A percentile compares a stretch with the other conserved stretches of the same genome.
Evolutionary conservation across 2,113 vertebrate genomes (phyloP).

Genomic region (Hippocampus barbouri): DNA sequence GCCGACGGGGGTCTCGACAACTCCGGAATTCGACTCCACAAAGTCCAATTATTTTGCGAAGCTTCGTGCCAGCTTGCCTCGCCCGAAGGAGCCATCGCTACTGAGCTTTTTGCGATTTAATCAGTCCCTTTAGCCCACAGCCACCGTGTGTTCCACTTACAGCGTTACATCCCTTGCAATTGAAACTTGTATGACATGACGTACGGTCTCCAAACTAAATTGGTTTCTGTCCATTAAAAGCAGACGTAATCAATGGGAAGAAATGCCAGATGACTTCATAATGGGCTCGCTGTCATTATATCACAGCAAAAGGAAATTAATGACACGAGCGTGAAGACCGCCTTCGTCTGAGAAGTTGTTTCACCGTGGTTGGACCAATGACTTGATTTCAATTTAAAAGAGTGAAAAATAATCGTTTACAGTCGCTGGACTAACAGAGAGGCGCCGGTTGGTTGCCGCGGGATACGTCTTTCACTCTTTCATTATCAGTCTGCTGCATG

Average conservation of each 20-base stretch:
- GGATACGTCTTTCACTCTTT: constrained; percentile 50
- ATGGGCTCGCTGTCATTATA: neutral
- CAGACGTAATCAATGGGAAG: neutral
- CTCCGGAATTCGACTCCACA: neutral
- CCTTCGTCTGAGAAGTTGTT: constrained; percentile 48
- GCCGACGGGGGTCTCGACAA: neutral
- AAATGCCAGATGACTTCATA: constrained; percentile 8
- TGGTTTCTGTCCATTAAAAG: neutral
- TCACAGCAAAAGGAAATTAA: constrained; percentile 11
- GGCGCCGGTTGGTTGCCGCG: constrained; percentile 39
- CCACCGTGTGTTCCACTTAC: neutral
- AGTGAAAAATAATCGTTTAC: constrained; percentile 45
- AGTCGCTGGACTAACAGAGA: constrained; percentile 47
- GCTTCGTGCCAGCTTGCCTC: neutral
- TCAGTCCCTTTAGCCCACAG: neutral
- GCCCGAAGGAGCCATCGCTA: neutral
- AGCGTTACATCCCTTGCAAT: neutral
- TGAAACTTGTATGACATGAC: constrained; percentile 1
- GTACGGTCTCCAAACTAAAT: neutral
- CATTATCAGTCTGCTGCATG: constrained; percentile 56
- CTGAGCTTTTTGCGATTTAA: neutral
- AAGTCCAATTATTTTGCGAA: neutral
- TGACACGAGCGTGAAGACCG: neutral
- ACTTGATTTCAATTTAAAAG: constrained; percentile 69
- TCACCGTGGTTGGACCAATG: constrained; percentile 44